phyloP scores from a whole-genome alignment of 2,888 invertebrate species.

The Trissonchulus latispiculum region DNA sequence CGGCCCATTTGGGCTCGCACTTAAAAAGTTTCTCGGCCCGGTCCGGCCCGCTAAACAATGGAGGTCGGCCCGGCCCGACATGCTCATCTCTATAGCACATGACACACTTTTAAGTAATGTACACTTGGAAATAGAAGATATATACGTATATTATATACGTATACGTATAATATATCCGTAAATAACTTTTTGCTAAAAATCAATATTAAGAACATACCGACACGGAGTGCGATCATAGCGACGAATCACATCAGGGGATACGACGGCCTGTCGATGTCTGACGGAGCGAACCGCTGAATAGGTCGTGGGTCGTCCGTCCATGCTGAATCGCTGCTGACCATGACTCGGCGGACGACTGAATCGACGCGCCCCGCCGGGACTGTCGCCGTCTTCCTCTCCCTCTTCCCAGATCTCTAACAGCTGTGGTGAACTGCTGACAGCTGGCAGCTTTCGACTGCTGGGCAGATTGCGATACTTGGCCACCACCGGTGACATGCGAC shows the following conservation, averaged over 20 bases:
- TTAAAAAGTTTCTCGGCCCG: too few species aligned
- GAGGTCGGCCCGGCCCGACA: too few species aligned
- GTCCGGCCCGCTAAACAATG: too few species aligned
- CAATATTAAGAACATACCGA: too few species aligned
- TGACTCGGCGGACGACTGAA: neutral
- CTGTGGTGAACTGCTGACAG: conserved; percentile 41
- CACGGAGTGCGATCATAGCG: conserved; percentile 31
- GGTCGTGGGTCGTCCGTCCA: conserved; percentile 16
- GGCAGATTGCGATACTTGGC: conserved; percentile 3
- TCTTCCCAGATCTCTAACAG: conserved; percentile 28
- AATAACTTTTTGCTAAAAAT: too few species aligned
- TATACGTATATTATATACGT: too few species aligned
- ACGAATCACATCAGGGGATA: conserved; percentile 37
- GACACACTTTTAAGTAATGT: too few species aligned
- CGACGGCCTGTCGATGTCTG: conserved; percentile 38
- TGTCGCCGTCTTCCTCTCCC: conserved; percentile 20
- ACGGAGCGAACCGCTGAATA: conserved; percentile 36
- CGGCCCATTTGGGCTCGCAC: too few species aligned
- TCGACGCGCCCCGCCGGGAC: conserved; percentile 13
- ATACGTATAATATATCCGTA: too few species aligned
- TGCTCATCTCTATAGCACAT: too few species aligned
- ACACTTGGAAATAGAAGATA: too few species aligned
- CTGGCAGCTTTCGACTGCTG: conserved; percentile 31
- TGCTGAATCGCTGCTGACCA: neutral
- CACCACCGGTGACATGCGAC: conserved; percentile 17